These are phyloP conservation scores for Operophtera brumata DNA, from an alignment of 2,888 invertebrate species.

Conservation along the genomic window DNA sequence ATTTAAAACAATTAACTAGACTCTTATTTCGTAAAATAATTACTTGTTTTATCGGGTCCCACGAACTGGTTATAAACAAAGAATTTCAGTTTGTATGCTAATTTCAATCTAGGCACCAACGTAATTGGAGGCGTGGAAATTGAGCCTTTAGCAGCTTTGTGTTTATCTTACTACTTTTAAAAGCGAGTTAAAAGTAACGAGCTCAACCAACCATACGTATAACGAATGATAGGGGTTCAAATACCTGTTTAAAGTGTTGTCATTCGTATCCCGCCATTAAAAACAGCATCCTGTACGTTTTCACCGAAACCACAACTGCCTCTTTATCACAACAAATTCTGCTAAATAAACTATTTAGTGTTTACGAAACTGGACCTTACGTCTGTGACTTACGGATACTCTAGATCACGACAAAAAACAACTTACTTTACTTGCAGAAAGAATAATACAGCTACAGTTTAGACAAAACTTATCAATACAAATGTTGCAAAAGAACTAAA, in stretches of 20 bases:
- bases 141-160: conserved; percentile 9
- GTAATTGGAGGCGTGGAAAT: conserved; percentile 22
- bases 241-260: conserved; percentile 11
- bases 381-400: too few relatives aligned
- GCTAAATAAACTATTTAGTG: not conserved
- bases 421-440: too few relatives aligned
- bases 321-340: not conserved
- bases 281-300: conserved; percentile 8
- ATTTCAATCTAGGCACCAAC: conserved; percentile 8
- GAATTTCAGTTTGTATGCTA: conserved; percentile 32
- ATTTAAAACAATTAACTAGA: conserved; percentile 11
- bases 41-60: conserved; percentile 12
- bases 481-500: too few relatives aligned
- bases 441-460: too few relatives aligned
- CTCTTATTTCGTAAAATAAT: conserved; percentile 7
- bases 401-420: too few relatives aligned
- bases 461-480: too few relatives aligned
- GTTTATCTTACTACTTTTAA: conserved; percentile 4
- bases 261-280: conserved; percentile 10
- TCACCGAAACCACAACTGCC: not conserved
- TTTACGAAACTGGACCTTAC: not conserved
- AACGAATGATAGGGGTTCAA: conserved; percentile 5
- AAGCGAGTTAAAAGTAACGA: not conserved
- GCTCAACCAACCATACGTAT: conserved; percentile 1
- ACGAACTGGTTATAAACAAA: conserved; percentile 18